These are phyloP conservation scores for Trichonephila clavipes DNA, from an alignment of 1,140 invertebrate species.

Conservation along the genomic window DNA sequence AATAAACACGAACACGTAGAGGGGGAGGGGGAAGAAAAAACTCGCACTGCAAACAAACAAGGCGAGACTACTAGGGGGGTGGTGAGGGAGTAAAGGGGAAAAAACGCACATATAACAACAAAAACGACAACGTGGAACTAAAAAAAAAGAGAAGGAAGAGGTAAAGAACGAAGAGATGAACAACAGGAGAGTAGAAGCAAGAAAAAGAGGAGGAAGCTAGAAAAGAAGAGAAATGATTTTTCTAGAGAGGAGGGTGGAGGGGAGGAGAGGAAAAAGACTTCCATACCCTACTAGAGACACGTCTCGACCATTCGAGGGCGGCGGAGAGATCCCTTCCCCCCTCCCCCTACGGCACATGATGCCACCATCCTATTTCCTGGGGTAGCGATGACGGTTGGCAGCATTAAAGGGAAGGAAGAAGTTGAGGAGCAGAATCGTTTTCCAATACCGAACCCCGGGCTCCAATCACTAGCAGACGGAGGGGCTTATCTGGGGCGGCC, in stretches of 20 bases:
- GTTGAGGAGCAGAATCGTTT: conserved; percentile 76
- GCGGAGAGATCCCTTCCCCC: conserved; percentile 11
- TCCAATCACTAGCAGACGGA: conserved; percentile 77
- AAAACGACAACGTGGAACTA: conserved; percentile 71
- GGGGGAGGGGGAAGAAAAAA: neutral
- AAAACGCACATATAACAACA: conserved; percentile 56
- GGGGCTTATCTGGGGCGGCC: conserved; percentile 75
- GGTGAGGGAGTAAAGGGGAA: neutral
- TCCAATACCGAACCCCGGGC: conserved; percentile 73
- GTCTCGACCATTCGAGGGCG: conserved; percentile 67
- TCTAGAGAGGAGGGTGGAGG: conserved; percentile 44
- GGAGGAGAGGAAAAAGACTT: conserved; percentile 57
- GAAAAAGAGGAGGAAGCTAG: conserved; percentile 48
- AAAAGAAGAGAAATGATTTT: conserved; percentile 76
- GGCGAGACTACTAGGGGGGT: conserved; percentile 25
- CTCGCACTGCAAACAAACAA: conserved; percentile 69
- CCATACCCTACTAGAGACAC: conserved; percentile 67
- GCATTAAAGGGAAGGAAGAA: conserved; percentile 76
- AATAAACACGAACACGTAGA: neutral
- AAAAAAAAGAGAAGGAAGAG: conserved; percentile 56
- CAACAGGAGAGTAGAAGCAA: conserved; percentile 21
- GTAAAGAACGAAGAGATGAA: conserved; percentile 64
- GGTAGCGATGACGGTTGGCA: conserved; percentile 75
- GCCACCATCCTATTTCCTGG: conserved; percentile 61
- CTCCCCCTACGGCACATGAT: conserved; percentile 54